A percentile compares a stretch with the other conserved stretches of the same genome.
These are phyloP conservation scores for Nycticebus coucang DNA, from an alignment of 2,113 vertebrate genomes.

Conservation along the genomic window DNA sequence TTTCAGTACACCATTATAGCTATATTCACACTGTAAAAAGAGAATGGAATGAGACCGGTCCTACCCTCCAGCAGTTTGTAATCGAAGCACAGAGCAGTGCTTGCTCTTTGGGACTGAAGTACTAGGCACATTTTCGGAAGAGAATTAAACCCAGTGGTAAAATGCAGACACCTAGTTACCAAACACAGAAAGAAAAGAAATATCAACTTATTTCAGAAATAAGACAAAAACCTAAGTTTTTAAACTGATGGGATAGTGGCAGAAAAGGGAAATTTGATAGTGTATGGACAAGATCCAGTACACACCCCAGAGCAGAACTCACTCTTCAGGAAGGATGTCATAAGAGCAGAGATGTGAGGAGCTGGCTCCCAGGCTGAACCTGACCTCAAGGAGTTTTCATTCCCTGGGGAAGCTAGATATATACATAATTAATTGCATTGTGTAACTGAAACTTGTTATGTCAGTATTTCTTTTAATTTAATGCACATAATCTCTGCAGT, in stretches of 20 bases:
- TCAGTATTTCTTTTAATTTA: background rate
- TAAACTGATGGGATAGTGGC: background rate
- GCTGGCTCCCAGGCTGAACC: background rate
- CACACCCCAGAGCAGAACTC: background rate
- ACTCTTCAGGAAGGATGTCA: background rate
- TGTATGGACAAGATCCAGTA: background rate
- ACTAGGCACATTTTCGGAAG: background rate
- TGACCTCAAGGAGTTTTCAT: background rate
- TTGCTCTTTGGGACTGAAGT: background rate
- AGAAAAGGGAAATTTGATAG: background rate
- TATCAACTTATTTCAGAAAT: background rate
- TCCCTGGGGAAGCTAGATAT: background rate
- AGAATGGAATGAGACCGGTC: background rate
- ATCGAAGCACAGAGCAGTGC: slow-evolving; percentile 19
- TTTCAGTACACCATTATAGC: background rate
- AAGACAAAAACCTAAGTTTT: background rate
- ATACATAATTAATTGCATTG: background rate
- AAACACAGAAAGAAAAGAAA: background rate
- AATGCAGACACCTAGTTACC: background rate
- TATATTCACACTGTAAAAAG: background rate
- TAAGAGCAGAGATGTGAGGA: background rate
- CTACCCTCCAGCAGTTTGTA: slow-evolving; percentile 26
- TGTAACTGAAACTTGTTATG: background rate
- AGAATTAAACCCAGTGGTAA: background rate
- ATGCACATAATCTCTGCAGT: background rate